Percentiles rank a stretch among this genome's conserved stretches.
These are phyloP conservation scores for Ypsolopha scabrella DNA, from an alignment of 2,888 invertebrate genomes.

Conservation along the genomic window DNA sequence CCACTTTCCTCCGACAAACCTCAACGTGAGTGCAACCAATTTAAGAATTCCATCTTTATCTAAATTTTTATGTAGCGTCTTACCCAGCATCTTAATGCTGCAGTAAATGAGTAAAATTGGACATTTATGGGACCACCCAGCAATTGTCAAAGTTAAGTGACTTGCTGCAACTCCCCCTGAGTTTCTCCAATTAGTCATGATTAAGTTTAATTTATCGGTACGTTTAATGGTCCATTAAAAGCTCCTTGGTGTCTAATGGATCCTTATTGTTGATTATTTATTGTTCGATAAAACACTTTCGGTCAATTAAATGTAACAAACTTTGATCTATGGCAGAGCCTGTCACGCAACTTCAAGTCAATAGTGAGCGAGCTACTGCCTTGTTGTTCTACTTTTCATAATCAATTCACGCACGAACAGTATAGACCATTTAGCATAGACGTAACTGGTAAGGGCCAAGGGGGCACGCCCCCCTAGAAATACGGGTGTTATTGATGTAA, in stretches of 20 bases:
- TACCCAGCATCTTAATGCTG: conserved; percentile 38
- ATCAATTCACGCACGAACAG: too few relatives aligned
- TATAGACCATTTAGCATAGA: too few relatives aligned
- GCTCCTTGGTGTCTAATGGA: conserved; percentile 48
- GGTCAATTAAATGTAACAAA: conserved; percentile 32
- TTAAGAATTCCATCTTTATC: conserved; percentile 39
- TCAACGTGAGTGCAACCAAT: conserved; percentile 1
- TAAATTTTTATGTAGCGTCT: conserved; percentile 55
- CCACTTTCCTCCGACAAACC: too few relatives aligned
- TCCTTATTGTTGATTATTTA: conserved; percentile 44
- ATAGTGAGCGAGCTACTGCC: too few relatives aligned
- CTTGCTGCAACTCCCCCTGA: conserved; percentile 30
- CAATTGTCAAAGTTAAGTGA: conserved; percentile 18
- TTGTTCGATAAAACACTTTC: conserved; percentile 55
- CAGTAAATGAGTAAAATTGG: conserved; percentile 27
- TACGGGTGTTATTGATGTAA: too few relatives aligned
- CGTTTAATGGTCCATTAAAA: conserved; percentile 59
- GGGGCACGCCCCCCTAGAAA: too few relatives aligned
- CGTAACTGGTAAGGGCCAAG: too few relatives aligned
- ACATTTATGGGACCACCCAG: conserved; percentile 54
- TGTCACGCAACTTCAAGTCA: too few relatives aligned
- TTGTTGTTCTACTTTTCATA: too few relatives aligned
- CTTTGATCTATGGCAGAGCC: too few relatives aligned
- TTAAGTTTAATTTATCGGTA: conserved; percentile 63
- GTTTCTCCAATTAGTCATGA: conserved; percentile 62